Evolutionary conservation across 2,113 vertebrate genomes (phyloP), one percentile per base, ranked within the genome.

Genomic region (Phasianus colchicus): DNA sequence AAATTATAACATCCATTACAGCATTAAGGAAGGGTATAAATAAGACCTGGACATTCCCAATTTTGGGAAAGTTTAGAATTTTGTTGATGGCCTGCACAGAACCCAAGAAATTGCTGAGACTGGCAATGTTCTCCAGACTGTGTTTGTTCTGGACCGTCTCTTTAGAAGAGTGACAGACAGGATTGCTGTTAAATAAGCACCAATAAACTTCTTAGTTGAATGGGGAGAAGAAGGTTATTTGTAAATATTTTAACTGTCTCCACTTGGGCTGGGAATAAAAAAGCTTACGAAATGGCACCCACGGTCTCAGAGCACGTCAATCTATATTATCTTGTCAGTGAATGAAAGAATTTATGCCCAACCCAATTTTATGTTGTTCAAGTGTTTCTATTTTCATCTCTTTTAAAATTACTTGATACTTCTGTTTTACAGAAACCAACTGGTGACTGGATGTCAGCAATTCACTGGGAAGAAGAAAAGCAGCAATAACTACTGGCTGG

Each of bases 241-340:
- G 91, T 92, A 89, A 95, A 87, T 92, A 85, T 94, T 95, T 93
- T 87, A 91, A 92, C 95, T 94, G 36, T 75, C 84, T 93, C 47
- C 36, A 65, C 52, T 79, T 85, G 75, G 71, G 11, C 74, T 92
- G 48, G 17, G 30, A 79, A 64, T 65, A 76, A 82, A 89, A 92
- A 79, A 66, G 48, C 67, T 92, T 89, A 64, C 38, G 84, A 86
- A 95, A 91, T 82, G 93, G 71, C 71, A 82, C 2, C 66, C 63
- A 82, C 81, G 92, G 78, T 66, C 78, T 93, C 54, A 92, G 87
- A 91, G 92, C 75, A 73, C 0, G 2, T 82, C 82, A 93, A 76
- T 91, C 86, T 94, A 38, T 84, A 95, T 73, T 95, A 73, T 45
- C 66, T 91, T 87, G 84, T 84, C 82, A 79, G 52, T 82, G 84